A percentile compares a stretch with the other conserved stretches of the same genome.
phyloP scores from a whole-genome alignment of 2,888 invertebrate species.

The Cryptophagus acutangulus region DNA sequence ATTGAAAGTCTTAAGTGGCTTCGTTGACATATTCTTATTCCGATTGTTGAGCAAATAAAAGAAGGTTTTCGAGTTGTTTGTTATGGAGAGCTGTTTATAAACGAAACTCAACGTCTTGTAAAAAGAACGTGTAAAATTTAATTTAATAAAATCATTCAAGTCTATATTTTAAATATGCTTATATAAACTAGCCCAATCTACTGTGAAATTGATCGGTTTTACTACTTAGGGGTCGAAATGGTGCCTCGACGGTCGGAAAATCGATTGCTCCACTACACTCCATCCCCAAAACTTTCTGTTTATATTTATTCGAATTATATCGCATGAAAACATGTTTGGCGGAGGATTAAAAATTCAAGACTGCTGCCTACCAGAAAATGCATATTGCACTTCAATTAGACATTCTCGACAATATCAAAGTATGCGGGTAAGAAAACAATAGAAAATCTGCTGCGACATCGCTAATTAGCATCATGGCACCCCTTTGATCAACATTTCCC shows the following conservation, averaged over 20 bases:
- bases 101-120: conserved; percentile 1
- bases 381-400: conserved; percentile 33
- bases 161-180: conserved; percentile 35
- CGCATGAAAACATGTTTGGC: no score
- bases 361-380: background rate
- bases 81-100: background rate
- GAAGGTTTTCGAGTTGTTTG: background rate
- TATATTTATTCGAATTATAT: no score
- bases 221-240: conserved; percentile 26
- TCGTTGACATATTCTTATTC: conserved; percentile 31
- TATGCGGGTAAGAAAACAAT: conserved; percentile 43
- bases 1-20: conserved; percentile 29
- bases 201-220: conserved; percentile 49
- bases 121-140: conserved; percentile 24
- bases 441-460: conserved; percentile 33
- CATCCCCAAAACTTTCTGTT: no score
- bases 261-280: conserved; percentile 21
- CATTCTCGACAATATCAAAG: conserved; percentile 28
- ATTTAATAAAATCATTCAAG: conserved; percentile 33
- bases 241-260: conserved; percentile 15
- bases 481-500: conserved; percentile 35
- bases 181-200: conserved; percentile 40
- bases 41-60: conserved; percentile 23
- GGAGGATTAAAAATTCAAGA: no score
- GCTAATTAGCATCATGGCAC: conserved; percentile 40